phyloP scores from a whole-genome alignment of 1,140 invertebrate genomes.

The Rhopalosiphum padi region DNA sequence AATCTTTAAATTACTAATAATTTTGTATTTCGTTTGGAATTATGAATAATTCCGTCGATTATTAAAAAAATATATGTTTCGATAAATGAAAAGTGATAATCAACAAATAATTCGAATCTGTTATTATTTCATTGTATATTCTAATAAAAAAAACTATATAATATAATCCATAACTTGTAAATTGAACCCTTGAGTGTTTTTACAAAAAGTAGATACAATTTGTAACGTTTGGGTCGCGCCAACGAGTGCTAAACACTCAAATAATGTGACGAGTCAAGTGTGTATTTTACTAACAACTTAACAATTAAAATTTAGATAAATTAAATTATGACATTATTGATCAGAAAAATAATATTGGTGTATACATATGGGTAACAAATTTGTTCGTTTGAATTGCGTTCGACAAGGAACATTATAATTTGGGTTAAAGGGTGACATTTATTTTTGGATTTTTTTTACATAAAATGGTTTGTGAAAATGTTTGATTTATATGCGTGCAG shows the following conservation, averaged over 20 bases:
- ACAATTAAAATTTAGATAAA: neutral
- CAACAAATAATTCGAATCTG: neutral
- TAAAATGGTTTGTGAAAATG: neutral
- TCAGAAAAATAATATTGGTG: neutral
- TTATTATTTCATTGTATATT: neutral
- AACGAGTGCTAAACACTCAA: neutral
- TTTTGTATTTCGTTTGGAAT: neutral
- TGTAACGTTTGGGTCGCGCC: neutral
- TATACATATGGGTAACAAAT: neutral
- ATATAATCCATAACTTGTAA: neutral
- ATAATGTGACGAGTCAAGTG: neutral
- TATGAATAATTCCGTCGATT: neutral
- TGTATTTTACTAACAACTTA: neutral
- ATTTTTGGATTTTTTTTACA: neutral
- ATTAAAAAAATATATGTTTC: constrained; percentile 2
- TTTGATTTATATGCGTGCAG: neutral
- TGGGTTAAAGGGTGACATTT: neutral
- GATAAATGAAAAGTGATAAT: neutral
- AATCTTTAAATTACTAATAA: neutral
- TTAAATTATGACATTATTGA: neutral
- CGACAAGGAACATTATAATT: neutral
- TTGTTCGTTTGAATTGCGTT: neutral
- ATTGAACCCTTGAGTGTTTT: neutral
- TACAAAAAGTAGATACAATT: neutral
- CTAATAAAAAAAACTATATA: neutral